These are phyloP conservation scores for Drosophila emarginata DNA, from an alignment of 2,888 invertebrate species.

Conservation along the genomic window DNA sequence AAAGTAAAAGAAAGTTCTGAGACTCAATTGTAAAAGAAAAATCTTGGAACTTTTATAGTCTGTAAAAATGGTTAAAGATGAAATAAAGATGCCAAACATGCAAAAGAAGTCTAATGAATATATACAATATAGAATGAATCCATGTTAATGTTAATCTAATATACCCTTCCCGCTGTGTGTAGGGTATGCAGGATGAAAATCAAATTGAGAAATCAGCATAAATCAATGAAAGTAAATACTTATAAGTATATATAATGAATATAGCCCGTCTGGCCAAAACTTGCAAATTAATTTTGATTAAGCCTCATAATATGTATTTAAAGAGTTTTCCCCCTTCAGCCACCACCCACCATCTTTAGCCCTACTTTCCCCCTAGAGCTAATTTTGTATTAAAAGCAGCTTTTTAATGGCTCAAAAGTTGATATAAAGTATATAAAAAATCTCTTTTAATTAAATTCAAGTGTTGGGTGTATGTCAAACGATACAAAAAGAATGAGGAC, in stretches of 20 bases:
- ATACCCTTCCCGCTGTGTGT: background rate
- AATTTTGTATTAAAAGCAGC: slow-evolving; percentile 42
- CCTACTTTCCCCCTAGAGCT: background rate
- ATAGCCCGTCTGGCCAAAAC: slow-evolving; percentile 8
- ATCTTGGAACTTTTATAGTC: no score
- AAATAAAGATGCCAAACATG: no score
- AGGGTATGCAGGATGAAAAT: slow-evolving; percentile 5
- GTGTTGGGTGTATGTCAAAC: slow-evolving; percentile 46
- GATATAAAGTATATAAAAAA: slow-evolving; percentile 26
- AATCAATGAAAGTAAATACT: slow-evolving; percentile 50
- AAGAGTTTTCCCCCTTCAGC: background rate
- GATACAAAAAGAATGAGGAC: background rate
- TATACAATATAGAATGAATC: no score
- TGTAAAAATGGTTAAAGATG: no score
- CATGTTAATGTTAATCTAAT: background rate
- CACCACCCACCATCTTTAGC: background rate
- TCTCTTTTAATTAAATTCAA: slow-evolving; percentile 72
- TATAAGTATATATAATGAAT: slow-evolving; percentile 26
- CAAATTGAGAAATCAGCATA: slow-evolving; percentile 60
- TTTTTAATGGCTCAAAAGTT: slow-evolving; percentile 61
- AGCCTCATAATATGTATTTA: slow-evolving; percentile 37
- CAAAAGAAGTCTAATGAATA: no score
- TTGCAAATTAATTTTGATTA: slow-evolving; percentile 39
- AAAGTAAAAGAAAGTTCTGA: no score
- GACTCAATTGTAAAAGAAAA: no score